Evolutionary conservation across 1,140 invertebrate species (phyloP), one percentile per base, ranked within the genome.

Genomic region (Pseudobourletiella spinata): DNA sequence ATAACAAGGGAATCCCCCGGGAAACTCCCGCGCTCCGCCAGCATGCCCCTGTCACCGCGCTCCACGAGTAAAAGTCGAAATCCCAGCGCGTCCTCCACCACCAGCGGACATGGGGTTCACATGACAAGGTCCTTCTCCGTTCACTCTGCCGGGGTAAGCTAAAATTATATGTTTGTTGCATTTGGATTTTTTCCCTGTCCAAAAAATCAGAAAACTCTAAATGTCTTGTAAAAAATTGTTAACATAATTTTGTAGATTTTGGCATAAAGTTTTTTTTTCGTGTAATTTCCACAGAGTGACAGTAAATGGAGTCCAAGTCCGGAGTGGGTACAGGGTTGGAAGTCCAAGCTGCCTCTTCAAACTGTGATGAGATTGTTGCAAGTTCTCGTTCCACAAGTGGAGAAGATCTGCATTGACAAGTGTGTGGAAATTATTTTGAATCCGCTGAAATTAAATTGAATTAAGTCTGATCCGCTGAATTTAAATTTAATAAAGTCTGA

Each of bases 381-480:
- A 80, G 96, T 99, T 15, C 78, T 99, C 1, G 96, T 99, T 48
- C 96, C 97, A 50, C 96, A 99, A 80, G 96, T 99, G 11, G 96
- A 99, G 78, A 99, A 99, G 80, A 99, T 99, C 70, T 99, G 96
- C 77, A 98, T 99, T 72, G 96, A 99, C 76, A 98, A 98, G 92
- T 97, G 76, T 81, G 83, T 61, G 20, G n/a, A n/a, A n/a, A n/a
- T n/a, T n/a, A n/a, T n/a, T n/a, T n/a, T n/a, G n/a, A n/a, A n/a
- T n/a, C n/a, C n/a, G n/a, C n/a, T n/a, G n/a, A n/a, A n/a, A n/a
- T n/a, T n/a, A n/a, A n/a, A n/a, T n/a, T n/a, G n/a, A n/a, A n/a
- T n/a, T n/a, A n/a, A n/a, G n/a, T n/a, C n/a, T n/a, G n/a, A n/a
- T n/a, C n/a, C n/a, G n/a, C n/a, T n/a, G n/a, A n/a, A n/a, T n/a